These are phyloP conservation scores for Sminthurides aquaticus DNA, from an alignment of 2,888 invertebrate genomes.

Conservation along the genomic window DNA sequence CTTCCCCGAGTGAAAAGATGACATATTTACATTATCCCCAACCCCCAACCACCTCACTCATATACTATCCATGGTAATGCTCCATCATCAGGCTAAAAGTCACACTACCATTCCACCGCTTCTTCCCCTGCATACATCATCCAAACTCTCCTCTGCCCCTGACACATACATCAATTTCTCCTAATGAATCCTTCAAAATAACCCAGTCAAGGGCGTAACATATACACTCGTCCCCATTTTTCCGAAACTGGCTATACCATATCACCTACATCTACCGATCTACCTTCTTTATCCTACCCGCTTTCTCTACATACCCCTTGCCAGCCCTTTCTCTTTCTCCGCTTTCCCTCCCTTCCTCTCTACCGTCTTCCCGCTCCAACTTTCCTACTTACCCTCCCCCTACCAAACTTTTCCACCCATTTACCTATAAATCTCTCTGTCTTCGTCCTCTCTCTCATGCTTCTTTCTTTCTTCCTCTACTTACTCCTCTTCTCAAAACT, in stretches of 20 bases:
- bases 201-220: neutral
- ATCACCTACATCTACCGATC: no score
- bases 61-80: no score
- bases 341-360: neutral
- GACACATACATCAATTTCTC: neutral
- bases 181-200: neutral
- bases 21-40: no score
- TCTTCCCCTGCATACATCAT: neutral
- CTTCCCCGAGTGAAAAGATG: no score
- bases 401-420: slow-evolving; percentile 12
- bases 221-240: neutral
- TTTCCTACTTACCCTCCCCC: neutral
- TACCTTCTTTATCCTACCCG: no score
- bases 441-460: slow-evolving; percentile 18
- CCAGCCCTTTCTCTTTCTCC: neutral
- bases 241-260: no score
- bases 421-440: slow-evolving; percentile 12
- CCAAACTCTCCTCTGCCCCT: neutral
- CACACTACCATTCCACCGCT: neutral
- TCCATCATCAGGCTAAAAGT: no score
- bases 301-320: no score
- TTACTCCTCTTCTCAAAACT: neutral
- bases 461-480: slow-evolving; percentile 7
- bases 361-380: neutral
- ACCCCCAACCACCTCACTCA: no score